Evolutionary conservation across 2,113 vertebrate genomes (phyloP).

Genomic region (Petaurus breviceps): DNA sequence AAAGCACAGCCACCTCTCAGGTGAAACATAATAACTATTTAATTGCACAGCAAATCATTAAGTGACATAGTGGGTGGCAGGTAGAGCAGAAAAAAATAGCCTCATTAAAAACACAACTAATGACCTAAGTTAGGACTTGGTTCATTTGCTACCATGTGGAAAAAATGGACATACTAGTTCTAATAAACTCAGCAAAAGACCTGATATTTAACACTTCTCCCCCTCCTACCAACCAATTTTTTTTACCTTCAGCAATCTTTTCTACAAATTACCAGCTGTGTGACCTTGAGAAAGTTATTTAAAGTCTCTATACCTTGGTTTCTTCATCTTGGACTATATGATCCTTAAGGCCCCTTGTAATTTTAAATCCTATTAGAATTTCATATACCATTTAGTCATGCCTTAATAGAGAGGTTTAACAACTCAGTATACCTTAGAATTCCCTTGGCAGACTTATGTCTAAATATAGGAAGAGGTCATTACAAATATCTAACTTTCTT

Average conservation of each 20-base stretch:
- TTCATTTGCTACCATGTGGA: background rate
- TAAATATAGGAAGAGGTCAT: background rate
- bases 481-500: background rate
- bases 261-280: background rate
- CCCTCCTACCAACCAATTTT: background rate
- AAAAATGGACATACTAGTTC: background rate
- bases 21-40: background rate
- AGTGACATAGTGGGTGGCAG: background rate
- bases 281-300: background rate
- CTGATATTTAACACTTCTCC: background rate
- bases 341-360: background rate
- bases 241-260: background rate
- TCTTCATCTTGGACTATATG: background rate
- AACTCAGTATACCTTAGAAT: background rate
- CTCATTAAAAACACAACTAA: background rate
- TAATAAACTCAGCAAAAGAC: background rate
- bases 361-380: background rate
- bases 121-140: background rate
- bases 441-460: slow-evolving; percentile 37
- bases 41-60: background rate
- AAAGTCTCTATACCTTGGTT: background rate
- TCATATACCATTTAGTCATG: background rate
- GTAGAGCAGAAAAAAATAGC: background rate
- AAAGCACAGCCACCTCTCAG: background rate
- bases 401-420: slow-evolving; percentile 24